phyloP scores from a whole-genome alignment of 2,797 vertebrate genomes.

The Coranthus polyacanthus region DNA sequence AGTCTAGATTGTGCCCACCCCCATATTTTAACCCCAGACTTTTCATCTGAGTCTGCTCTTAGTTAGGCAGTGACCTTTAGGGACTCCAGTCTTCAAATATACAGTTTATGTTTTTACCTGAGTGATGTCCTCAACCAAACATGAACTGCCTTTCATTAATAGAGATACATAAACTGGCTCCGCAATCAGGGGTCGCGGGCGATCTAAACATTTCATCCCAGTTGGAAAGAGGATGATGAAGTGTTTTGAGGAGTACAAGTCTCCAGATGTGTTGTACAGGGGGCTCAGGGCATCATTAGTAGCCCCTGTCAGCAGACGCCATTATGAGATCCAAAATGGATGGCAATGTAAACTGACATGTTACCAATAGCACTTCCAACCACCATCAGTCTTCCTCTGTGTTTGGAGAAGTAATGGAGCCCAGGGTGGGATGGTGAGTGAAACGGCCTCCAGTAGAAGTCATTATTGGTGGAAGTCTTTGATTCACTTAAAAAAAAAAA shows the following conservation, averaged over 20 bases:
- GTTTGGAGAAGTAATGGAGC: slow-evolving; percentile 78
- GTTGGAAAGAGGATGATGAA: slow-evolving; percentile 68
- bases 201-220: slow-evolving; percentile 74
- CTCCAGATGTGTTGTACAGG: slow-evolving; percentile 76
- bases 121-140: slow-evolving; percentile 56
- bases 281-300: slow-evolving; percentile 64
- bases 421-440: slow-evolving; percentile 61
- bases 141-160: slow-evolving; percentile 56
- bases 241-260: slow-evolving; percentile 64
- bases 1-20: no score
- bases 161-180: slow-evolving; percentile 38
- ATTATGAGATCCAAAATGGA: slow-evolving; percentile 70
- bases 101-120: slow-evolving; percentile 74
- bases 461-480: slow-evolving; percentile 21
- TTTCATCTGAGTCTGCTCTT: slow-evolving; percentile 26
- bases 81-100: slow-evolving; percentile 46
- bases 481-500: slow-evolving; percentile 38
- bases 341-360: slow-evolving; percentile 78
- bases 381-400: slow-evolving; percentile 71
- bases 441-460: slow-evolving; percentile 40
- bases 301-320: slow-evolving; percentile 70
- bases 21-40: not conserved
- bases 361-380: slow-evolving; percentile 65
- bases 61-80: slow-evolving; percentile 37
- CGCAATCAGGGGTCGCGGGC: slow-evolving; percentile 58